Conservation (phyloP, 1,140 invertebrate species). For the Meloidogyne exigua region DNA sequence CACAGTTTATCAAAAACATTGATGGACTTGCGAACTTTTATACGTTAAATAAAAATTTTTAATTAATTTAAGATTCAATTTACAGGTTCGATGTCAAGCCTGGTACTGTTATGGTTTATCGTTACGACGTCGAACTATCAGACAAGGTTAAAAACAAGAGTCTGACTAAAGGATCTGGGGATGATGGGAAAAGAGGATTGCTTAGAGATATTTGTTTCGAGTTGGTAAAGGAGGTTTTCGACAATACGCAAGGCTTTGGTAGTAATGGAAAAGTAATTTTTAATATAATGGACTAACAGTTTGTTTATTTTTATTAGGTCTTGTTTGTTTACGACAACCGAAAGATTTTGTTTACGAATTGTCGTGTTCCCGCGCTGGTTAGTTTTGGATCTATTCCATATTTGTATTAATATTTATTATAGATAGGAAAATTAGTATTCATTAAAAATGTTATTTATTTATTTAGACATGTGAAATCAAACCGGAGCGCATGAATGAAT, state of each 20-base stretch:
- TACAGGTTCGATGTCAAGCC: constrained; percentile 10
- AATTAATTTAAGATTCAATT: not conserved
- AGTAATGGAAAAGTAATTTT: not conserved
- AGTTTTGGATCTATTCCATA: too few relatives aligned
- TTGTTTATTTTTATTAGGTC: not conserved
- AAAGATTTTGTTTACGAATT: constrained; percentile 19
- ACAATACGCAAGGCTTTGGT: not conserved
- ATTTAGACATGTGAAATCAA: constrained; percentile 14
- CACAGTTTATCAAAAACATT: not conserved
- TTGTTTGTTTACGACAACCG: constrained; percentile 18
- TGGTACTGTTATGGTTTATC: constrained; percentile 5
- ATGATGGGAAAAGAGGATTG: constrained; percentile 21
- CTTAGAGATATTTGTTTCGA: constrained; percentile 12
- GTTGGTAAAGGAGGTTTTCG: not conserved
- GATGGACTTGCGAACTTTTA: constrained; percentile 9
- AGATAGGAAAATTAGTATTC: too few relatives aligned
- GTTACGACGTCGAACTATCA: constrained; percentile 16
- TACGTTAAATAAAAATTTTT: not conserved
- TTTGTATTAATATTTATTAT: too few relatives aligned
- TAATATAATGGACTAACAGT: not conserved
- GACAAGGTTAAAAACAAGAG: constrained; percentile 1
- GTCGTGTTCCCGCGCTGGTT: not conserved
- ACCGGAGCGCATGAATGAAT: not conserved
- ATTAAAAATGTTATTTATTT: not conserved
- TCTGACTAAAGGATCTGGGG: constrained; percentile 11